Evolutionary conservation across 2,888 invertebrate species (phyloP).

Genomic region (Eustalomyia histrio): DNA sequence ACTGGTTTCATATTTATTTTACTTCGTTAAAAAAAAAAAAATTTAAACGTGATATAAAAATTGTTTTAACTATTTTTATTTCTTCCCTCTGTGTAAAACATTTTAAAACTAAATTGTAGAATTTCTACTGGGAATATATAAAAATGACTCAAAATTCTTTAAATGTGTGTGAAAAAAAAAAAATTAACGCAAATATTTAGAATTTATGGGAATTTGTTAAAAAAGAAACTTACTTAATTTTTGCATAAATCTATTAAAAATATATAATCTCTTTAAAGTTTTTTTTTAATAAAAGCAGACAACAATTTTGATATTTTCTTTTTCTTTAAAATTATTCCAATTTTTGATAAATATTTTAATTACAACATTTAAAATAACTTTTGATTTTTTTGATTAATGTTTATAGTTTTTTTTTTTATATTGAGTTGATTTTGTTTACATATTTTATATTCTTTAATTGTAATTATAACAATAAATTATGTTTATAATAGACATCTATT

Average conservation of each 20-base stretch:
- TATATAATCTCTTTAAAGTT: constrained; percentile 3
- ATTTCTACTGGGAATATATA: no score
- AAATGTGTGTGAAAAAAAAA: constrained; percentile 10
- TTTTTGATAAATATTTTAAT: constrained; percentile 3
- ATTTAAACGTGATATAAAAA: no score
- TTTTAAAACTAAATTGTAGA: no score
- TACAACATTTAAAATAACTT: constrained; percentile 3
- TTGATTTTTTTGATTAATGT: background rate
- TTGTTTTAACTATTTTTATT: no score
- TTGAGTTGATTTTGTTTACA: background rate
- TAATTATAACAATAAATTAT: constrained; percentile 23
- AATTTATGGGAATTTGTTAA: background rate
- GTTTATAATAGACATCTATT: constrained; percentile 39
- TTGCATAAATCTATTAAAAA: background rate
- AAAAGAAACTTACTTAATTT: constrained; percentile 39
- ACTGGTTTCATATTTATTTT: no score
- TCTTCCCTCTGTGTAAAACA: no score
- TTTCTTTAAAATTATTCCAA: background rate
- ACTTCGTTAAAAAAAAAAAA: no score
- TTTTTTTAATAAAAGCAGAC: constrained; percentile 39
- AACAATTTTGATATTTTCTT: constrained; percentile 30
- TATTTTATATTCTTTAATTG: constrained; percentile 16
- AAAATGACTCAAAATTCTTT: constrained; percentile 18
- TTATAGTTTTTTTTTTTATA: background rate
- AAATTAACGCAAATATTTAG: background rate